Percentiles rank a stretch among this genome's conserved stretches.
Evolutionary conservation across 2,797 vertebrate species (phyloP).

Genomic region (Sebastes itinus): DNA sequence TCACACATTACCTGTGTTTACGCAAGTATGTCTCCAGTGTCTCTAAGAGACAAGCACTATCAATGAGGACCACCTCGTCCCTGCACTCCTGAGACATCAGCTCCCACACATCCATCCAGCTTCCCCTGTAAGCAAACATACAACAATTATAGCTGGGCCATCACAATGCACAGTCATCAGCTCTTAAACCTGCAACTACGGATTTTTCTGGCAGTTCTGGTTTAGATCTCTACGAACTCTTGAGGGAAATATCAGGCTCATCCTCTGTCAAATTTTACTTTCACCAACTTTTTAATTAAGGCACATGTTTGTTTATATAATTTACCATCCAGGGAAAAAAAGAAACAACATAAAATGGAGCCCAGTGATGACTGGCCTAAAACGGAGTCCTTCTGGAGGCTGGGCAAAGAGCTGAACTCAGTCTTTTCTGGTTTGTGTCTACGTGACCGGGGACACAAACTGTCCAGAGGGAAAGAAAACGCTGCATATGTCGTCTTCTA

Average conservation of each 20-base stretch:
- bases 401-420: background rate
- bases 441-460: conserved; percentile 80
- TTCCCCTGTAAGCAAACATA: conserved; percentile 83
- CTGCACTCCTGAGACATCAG: conserved; percentile 98
- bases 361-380: background rate
- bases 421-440: conserved; percentile 43
- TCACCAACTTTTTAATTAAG: background rate
- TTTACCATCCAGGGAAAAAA: background rate
- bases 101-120: conserved; percentile 99
- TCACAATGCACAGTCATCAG: background rate
- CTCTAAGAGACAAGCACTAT: conserved; percentile 93
- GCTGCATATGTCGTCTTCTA: background rate
- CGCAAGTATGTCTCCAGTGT: conserved; percentile 95
- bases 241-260: background rate
- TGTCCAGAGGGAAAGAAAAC: conserved; percentile 64
- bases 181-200: background rate
- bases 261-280: background rate
- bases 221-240: background rate
- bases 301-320: background rate
- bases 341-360: background rate
- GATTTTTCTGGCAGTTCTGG: background rate
- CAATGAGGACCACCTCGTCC: conserved; percentile 97
- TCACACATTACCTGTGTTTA: conserved; percentile 90
- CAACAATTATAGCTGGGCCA: background rate
- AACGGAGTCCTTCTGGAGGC: background rate